Conservation (phyloP, 2,113 vertebrate species). For the Scytalopus superciliaris region DNA sequence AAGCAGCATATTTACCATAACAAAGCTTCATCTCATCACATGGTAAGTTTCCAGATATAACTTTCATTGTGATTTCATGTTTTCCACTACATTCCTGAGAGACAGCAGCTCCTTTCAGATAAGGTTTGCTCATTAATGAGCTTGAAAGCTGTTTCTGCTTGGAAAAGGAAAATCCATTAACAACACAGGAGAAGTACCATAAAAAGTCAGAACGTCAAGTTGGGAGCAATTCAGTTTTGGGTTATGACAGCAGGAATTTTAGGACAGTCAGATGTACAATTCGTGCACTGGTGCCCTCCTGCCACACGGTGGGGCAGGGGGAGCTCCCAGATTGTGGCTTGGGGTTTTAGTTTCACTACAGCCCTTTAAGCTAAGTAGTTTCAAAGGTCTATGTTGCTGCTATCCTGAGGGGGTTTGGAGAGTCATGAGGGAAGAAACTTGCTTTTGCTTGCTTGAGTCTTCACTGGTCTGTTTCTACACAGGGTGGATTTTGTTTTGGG, state of each 20-base stretch:
- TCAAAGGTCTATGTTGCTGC: background rate
- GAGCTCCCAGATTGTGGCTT: accelerated
- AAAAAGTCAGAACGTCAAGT: background rate
- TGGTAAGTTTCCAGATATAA: background rate
- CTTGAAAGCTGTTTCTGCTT: background rate
- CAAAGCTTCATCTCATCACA: background rate
- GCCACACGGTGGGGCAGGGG: background rate
- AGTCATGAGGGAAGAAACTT: background rate
- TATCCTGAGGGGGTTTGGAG: background rate
- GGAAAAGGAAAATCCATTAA: background rate
- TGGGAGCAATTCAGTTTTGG: background rate
- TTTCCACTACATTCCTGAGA: background rate
- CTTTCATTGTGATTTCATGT: background rate
- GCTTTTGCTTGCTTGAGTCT: background rate
- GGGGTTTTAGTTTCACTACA: background rate
- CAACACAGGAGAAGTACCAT: background rate
- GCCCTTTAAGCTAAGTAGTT: background rate
- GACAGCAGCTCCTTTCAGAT: background rate
- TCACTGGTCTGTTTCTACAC: background rate
- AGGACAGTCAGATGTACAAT: background rate
- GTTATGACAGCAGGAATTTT: background rate
- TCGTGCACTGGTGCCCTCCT: background rate
- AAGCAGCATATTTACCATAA: slow-evolving; percentile 17
- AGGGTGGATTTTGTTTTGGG: background rate
- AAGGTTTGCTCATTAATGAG: background rate